Evolutionary conservation across 2,888 invertebrate genomes (phyloP).

Genomic region (Heteropelma amictum): DNA sequence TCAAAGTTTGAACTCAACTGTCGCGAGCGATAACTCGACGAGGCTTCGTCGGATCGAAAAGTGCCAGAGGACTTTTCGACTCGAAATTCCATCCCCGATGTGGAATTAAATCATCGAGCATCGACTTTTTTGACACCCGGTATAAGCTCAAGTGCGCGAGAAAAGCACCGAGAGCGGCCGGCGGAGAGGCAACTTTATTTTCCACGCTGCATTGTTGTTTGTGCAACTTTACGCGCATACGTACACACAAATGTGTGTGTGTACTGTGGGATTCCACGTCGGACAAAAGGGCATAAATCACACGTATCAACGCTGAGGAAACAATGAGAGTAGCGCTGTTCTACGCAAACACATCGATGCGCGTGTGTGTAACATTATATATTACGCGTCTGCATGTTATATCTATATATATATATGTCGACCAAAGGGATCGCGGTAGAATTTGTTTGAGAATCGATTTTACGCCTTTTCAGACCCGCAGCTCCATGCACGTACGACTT

Average conservation of each 20-base stretch:
- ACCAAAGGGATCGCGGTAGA: background rate
- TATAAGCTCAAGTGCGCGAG: background rate
- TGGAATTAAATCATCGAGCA: too few relatives aligned
- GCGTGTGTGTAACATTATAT: too few relatives aligned
- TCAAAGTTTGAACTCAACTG: too few relatives aligned
- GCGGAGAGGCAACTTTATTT: constrained; percentile 66
- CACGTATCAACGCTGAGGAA: constrained; percentile 4
- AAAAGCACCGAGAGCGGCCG: constrained; percentile 23
- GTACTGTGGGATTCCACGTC: background rate
- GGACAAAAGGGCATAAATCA: constrained; percentile 27
- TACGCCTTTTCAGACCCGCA: background rate
- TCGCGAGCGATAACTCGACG: too few relatives aligned
- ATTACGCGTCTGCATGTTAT: too few relatives aligned
- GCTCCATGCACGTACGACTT: too few relatives aligned
- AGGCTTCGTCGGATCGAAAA: too few relatives aligned
- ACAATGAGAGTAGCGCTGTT: constrained; percentile 1
- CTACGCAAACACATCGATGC: background rate
- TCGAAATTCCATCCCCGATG: too few relatives aligned
- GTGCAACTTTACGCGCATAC: too few relatives aligned
- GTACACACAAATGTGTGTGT: constrained; percentile 12
- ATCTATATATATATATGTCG: background rate
- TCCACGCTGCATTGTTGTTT: constrained; percentile 63
- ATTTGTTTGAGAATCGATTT: background rate
- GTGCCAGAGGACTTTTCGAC: too few relatives aligned
- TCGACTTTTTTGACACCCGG: too few relatives aligned